Base-by-base conservation (phyloP, 2,797 vertebrate species). In the Gastrophryne carolinensis region DNA sequence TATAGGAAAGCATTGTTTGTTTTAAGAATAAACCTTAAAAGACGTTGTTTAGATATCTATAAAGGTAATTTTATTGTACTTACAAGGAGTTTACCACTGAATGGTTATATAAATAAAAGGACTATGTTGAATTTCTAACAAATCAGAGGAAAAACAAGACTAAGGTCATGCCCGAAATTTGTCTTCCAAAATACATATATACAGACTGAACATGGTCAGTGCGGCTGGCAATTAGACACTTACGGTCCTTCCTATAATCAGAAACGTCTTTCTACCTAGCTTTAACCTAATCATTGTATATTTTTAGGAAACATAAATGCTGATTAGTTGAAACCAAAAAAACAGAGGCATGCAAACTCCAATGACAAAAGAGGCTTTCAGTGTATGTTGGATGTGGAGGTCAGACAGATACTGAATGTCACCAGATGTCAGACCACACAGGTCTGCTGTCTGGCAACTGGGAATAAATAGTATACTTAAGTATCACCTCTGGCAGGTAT, bases 271-370 rank as follows among this genome's bases (percentile, higher is more conserved):
- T 75, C 81, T 82, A 53, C 68, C 78, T 85, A 77, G 79, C 68
- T 84, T 83, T 87, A 82, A 85, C 82, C 79, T 69, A 73, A 77
- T 78, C 78, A 82, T 86, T 82, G 84, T 82, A 82, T 29, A 80
- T 80, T 85, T 81, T 88, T 1, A 1, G 81, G 84, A 80, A 87
- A 84, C 81, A 73, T 85, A 83, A 84, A 85, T 86, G 82, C 83
- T 89, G 85, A 84, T 82, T 78, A 70, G 82, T 75, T 73, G 68
- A 82, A 83, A 81, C 79, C 80, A 81, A 53, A 57, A 57, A 83
- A 87, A 86, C 81, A 70, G 61, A 57, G 60, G 41, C 54, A 49
- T 27, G n/a, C 50, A 89, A 84, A 82, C 63, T n/a, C 12, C 79
- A 72, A n/a, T 79, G 80, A 87, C 84, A 87, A 89, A 88, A 85